These are phyloP conservation scores for Synergus umbraculus DNA, from an alignment of 2,888 invertebrate species.

Conservation along the genomic window DNA sequence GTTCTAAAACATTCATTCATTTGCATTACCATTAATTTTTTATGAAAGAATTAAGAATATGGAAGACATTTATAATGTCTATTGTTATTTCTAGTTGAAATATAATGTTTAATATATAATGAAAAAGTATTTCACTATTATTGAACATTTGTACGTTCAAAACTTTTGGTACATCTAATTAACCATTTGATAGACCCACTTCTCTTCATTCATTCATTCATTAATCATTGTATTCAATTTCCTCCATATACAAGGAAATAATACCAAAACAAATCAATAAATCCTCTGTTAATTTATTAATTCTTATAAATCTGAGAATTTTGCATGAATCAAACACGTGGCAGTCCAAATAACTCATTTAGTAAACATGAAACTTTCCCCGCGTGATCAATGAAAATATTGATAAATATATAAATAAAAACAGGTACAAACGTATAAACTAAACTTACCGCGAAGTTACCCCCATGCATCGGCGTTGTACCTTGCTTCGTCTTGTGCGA, in stretches of 20 bases:
- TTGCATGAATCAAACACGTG: not conserved
- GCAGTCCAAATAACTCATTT: not conserved
- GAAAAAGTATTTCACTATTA: too few species aligned
- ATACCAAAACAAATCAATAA: not conserved
- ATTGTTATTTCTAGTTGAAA: too few species aligned
- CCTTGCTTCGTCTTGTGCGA: constrained; percentile 69
- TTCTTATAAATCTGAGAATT: not conserved
- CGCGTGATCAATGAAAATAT: not conserved
- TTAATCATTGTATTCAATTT: not conserved
- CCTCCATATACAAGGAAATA: not conserved
- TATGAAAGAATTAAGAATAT: too few species aligned
- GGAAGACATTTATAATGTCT: too few species aligned
- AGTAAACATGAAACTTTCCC: not conserved
- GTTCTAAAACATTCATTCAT: too few species aligned
- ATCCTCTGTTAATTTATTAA: not conserved
- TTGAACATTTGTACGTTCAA: too few species aligned
- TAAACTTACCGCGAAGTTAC: constrained; percentile 72
- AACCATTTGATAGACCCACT: too few species aligned
- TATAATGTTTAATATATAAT: too few species aligned
- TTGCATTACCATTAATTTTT: too few species aligned
- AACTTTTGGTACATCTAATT: too few species aligned
- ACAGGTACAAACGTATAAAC: not conserved
- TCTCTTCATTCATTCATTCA: too few species aligned
- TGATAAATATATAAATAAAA: constrained; percentile 5
- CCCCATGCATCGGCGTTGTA: constrained; percentile 70